Conservation (phyloP, 35 echinoderm and acorn worm species). For the Patiria miniata region DNA sequence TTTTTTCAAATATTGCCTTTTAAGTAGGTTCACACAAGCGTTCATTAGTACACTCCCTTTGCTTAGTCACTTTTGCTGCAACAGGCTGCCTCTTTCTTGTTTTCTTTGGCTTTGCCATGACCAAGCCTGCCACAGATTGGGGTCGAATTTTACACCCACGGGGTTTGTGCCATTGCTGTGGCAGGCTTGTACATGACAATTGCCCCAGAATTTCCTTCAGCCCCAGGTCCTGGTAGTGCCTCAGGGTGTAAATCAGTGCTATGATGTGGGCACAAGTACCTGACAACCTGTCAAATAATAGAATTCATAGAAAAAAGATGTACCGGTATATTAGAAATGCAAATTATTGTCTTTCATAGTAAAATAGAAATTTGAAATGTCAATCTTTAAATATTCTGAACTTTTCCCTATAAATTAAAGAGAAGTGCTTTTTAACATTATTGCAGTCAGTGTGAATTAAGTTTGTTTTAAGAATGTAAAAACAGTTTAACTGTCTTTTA, state of each 20-base stretch:
- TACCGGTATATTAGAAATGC: too few relatives aligned
- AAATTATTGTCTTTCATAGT: too few relatives aligned
- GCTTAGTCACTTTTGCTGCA: background rate
- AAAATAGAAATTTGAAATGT: too few relatives aligned
- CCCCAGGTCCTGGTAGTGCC: background rate
- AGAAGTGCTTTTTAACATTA: background rate
- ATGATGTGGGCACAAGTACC: background rate
- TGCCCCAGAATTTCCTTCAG: background rate
- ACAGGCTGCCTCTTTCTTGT: background rate
- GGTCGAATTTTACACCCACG: background rate
- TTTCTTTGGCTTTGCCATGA: constrained; percentile 9
- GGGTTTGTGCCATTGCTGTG: constrained; percentile 6
- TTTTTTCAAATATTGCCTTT: too few relatives aligned
- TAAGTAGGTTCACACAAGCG: background rate
- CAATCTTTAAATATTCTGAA: too few relatives aligned
- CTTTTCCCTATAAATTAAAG: background rate
- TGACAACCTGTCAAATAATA: background rate
- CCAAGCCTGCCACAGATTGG: background rate
- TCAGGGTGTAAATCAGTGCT: background rate
- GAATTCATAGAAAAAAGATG: background rate
- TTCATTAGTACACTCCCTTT: background rate
- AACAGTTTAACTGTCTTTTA: background rate
- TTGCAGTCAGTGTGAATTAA: background rate
- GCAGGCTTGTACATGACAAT: background rate
- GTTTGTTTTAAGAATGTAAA: too few relatives aligned